Base-by-base conservation (phyloP, 2,113 vertebrate species). In the Myrmecobius fasciatus region DNA sequence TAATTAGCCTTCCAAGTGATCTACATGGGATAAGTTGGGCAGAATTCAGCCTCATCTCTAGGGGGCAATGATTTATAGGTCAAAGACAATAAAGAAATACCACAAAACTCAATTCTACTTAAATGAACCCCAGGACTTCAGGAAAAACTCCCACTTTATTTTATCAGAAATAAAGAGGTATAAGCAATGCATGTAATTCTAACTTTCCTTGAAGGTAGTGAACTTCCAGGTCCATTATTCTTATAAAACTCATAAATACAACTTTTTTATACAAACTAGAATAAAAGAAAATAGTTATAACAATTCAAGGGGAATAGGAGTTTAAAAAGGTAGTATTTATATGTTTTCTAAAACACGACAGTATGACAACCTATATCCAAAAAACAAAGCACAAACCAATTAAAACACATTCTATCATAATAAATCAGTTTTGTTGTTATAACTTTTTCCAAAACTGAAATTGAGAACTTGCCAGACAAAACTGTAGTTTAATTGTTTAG, bases 401-500 rank as follows among this genome's bases (percentile, higher is more conserved):
- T 0, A 0, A 49, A 90, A 28, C 11, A 7, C 48, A 2, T 10
- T 47, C 9, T 46, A 51, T 36, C 31, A 0, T 7, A 25, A 43
- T 9, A 31, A 93, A n/a, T 90, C 94, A 11, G 94, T 52, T 52
- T 1, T 88, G 54, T 20, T 49, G 56, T 0, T 91, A 48, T n/a
- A 92, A 93, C 52, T 75, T 95, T 92, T 91, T 91, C 91, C 89
- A 75, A 14, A 0, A 0, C 3, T 94, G 90, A n/a, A 92, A 92
- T 1, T 49, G 95, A 53, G 28, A 54, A 94, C 36, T 90, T 94
- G 75, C 43, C 88, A 96, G 75, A 51, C 24, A 5, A 4, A 0
- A 91, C 56, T 53, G 28, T 47, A 52, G 89, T 93, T 97, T 60
- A 95, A 96, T 95, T 52, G 90, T 92, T 92, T 49, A 94, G 26